phyloP scores from a whole-genome alignment of 2,797 vertebrate species.

The Amazona finschi region DNA sequence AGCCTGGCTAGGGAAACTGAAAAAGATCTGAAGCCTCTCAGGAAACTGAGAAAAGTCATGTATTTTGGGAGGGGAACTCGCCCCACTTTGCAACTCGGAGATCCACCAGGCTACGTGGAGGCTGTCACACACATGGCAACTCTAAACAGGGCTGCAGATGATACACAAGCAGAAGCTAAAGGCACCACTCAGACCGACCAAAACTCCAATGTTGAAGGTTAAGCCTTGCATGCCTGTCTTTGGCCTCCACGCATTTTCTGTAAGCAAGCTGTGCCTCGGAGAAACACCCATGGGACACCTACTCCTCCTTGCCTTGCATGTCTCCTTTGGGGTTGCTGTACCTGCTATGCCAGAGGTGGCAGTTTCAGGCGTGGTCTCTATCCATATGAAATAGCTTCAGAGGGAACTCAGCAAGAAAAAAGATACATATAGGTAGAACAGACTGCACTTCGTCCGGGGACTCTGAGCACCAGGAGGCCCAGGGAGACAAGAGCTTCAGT shows the following conservation, averaged over 20 bases:
- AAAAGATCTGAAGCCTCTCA: not conserved
- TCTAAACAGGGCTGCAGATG: not conserved
- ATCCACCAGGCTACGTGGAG: not conserved
- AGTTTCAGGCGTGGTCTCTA: not conserved
- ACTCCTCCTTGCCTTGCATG: rapidly evolving
- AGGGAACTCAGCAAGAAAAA: not conserved
- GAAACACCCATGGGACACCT: not conserved
- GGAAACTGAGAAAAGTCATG: not conserved
- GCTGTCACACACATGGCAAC: no score
- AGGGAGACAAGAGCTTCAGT: not conserved
- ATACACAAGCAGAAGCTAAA: not conserved
- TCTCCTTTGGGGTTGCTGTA: not conserved
- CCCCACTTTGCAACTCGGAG: not conserved
- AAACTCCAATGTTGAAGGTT: not conserved
- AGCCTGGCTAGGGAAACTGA: not conserved
- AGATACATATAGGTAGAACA: not conserved
- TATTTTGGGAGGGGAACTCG: not conserved
- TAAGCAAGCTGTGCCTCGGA: not conserved
- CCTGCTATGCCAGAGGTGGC: not conserved
- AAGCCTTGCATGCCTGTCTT: not conserved
- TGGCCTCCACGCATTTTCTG: not conserved
- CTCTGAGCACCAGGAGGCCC: not conserved
- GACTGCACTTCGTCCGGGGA: not conserved
- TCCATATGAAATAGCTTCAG: not conserved
- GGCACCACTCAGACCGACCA: not conserved